Evolutionary conservation across 2,113 vertebrate species (phyloP).

Genomic region (Dasyurus viverrinus): DNA sequence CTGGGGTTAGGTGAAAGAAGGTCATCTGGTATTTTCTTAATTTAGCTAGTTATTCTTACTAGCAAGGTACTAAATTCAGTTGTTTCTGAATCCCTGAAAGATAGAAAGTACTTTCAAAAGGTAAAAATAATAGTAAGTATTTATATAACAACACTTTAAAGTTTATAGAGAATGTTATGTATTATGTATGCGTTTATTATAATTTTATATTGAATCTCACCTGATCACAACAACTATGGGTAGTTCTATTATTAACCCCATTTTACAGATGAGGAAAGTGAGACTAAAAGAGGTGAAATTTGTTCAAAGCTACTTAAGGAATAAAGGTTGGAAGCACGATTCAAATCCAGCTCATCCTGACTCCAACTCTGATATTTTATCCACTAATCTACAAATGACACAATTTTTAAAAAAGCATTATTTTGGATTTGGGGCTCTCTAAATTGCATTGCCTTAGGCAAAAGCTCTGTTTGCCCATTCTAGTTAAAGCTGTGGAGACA

Average conservation of each 20-base stretch:
- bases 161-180: not conserved
- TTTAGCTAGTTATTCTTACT: not conserved
- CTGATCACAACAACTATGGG: not conserved
- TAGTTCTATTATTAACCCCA: not conserved
- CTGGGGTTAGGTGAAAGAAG: not conserved
- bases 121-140: not conserved
- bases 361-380: not conserved
- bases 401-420: not conserved
- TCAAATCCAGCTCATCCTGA: not conserved
- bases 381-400: not conserved
- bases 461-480: not conserved
- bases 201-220: not conserved
- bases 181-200: not conserved
- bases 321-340: not conserved
- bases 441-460: not conserved
- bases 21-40: not conserved
- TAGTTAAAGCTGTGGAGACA: not conserved
- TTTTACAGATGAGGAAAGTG: slow-evolving; percentile 2
- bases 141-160: not conserved
- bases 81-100: not conserved
- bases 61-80: not conserved
- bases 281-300: not conserved
- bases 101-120: not conserved
- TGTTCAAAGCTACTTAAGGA: not conserved
- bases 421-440: not conserved